Percentiles rank a stretch among this genome's conserved stretches.
Evolutionary conservation across 2,888 invertebrate genomes (phyloP).

Genomic region (Lathronympha strigana): DNA sequence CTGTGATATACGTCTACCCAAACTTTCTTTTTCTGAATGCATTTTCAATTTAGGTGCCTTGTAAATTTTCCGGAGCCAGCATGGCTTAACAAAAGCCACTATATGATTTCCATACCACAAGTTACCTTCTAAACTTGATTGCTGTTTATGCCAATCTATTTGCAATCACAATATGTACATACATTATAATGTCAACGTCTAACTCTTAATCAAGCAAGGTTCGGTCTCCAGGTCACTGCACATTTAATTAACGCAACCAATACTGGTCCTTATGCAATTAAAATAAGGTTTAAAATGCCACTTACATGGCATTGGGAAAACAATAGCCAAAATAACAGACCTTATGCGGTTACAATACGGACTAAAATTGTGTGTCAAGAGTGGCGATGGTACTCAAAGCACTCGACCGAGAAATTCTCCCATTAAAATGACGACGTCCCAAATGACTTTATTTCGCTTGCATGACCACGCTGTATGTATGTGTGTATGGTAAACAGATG

Average conservation of each 20-base stretch:
- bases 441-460: slow-evolving; percentile 64
- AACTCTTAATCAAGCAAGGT: slow-evolving; percentile 50
- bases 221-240: slow-evolving; percentile 52
- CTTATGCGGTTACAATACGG: background rate
- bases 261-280: background rate
- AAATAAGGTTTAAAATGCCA: background rate
- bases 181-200: slow-evolving; percentile 17
- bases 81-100: too few species aligned
- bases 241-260: background rate
- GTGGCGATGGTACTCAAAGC: slow-evolving; percentile 66
- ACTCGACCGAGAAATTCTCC: slow-evolving; percentile 43
- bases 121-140: background rate
- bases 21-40: too few species aligned
- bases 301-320: too few species aligned
- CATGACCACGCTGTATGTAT: slow-evolving; percentile 37
- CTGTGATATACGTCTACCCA: too few species aligned
- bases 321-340: too few species aligned
- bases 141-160: background rate
- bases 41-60: too few species aligned
- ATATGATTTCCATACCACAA: background rate
- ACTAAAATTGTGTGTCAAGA: slow-evolving; percentile 34
- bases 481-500: slow-evolving; percentile 26
- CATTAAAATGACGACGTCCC: slow-evolving; percentile 50
- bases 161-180: background rate
- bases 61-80: too few species aligned